A percentile compares a stretch with the other conserved stretches of the same genome.
Conservation (phyloP, 1,140 invertebrate genomes). For the Lithobius niger region DNA sequence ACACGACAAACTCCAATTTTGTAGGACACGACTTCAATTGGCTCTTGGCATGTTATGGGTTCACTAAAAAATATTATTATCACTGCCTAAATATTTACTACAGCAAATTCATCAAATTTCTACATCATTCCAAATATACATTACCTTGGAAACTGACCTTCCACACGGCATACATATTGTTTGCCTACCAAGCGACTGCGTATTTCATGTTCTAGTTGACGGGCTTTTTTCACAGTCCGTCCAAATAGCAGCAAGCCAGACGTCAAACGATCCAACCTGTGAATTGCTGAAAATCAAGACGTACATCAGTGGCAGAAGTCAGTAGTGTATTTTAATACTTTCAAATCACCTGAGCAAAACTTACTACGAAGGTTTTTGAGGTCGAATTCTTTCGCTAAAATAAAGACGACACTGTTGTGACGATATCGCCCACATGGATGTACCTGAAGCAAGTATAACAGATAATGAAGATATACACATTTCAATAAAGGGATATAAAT, state of each 20-base stretch:
- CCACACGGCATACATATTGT: constrained; percentile 93
- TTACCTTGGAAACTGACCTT: constrained; percentile 91
- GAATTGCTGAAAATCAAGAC: constrained; percentile 29
- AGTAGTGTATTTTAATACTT: neutral
- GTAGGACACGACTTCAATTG: constrained; percentile 85
- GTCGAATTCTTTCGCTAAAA: constrained; percentile 90
- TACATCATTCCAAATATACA: no score
- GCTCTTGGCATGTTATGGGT: constrained; percentile 67
- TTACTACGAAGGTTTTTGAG: constrained; percentile 81
- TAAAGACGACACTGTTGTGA: constrained; percentile 91
- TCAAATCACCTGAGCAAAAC: constrained; percentile 28
- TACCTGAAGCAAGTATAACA: constrained; percentile 43
- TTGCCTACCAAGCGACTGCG: constrained; percentile 81
- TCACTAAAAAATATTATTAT: no score
- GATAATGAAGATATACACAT: neutral
- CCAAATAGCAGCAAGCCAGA: constrained; percentile 79
- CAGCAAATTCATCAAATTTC: no score
- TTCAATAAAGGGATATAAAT: no score
- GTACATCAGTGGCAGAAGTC: neutral
- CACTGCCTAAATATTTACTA: no score
- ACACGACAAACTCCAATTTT: constrained; percentile 93
- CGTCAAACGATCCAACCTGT: constrained; percentile 43
- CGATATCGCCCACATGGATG: constrained; percentile 94
- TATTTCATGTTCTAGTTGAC: constrained; percentile 89
- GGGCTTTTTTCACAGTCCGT: constrained; percentile 75